Percentiles rank a stretch among this genome's conserved stretches.
Evolutionary conservation across 2,888 invertebrate genomes (phyloP).

Genomic region (Drepana falcataria): DNA sequence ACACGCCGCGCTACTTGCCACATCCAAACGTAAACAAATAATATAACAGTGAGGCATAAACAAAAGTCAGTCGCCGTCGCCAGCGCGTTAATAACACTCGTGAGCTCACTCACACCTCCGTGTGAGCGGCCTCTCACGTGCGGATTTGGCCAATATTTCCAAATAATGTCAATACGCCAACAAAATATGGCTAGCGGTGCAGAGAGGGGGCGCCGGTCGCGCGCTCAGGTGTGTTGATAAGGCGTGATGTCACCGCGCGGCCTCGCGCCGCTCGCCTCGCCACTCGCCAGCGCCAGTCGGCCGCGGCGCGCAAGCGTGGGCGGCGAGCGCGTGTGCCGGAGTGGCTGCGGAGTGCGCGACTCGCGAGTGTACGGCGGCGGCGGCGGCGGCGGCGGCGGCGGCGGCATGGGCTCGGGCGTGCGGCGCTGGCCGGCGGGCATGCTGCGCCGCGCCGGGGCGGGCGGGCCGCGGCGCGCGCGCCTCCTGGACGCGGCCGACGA

Average conservation of each 20-base stretch:
- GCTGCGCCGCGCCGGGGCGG: constrained; percentile 57
- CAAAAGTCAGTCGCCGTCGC: no score
- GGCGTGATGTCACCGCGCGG: constrained; percentile 45
- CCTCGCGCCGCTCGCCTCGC: constrained; percentile 18
- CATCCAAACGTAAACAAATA: no score
- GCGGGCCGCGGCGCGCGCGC: constrained; percentile 36
- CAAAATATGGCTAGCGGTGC: constrained; percentile 11
- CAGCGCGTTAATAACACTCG: no score
- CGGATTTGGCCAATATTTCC: no score
- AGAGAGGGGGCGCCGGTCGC: constrained; percentile 14
- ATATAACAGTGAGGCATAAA: no score
- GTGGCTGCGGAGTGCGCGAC: no score
- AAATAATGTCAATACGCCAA: no score
- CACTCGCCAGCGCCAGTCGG: constrained; percentile 41
- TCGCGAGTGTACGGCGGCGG: constrained; percentile 43
- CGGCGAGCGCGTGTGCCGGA: no score
- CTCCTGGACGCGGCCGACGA: constrained; percentile 83
- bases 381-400: constrained; percentile 27
- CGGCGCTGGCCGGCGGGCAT: constrained; percentile 58
- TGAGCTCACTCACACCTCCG: no score
- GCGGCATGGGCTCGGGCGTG: constrained; percentile 23
- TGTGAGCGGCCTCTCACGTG: no score
- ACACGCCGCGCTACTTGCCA: no score
- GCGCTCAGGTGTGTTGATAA: constrained; percentile 42
- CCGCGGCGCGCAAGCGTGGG: constrained; percentile 44